Base-by-base conservation (phyloP, 2,797 vertebrate species). In the Garrulus glandarius region DNA sequence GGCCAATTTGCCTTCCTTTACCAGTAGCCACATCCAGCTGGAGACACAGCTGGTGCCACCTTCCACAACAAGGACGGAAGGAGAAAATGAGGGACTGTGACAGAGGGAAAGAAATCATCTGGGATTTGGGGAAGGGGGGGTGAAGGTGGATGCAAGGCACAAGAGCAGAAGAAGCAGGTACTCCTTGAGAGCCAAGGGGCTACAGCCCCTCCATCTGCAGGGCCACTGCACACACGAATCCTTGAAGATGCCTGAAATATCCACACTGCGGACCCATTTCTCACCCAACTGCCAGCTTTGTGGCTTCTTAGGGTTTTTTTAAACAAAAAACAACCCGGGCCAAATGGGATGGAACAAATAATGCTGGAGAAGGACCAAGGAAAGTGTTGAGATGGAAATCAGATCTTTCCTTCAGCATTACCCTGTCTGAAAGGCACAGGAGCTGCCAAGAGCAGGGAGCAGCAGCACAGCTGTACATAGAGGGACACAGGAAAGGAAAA, bases 181-280 rank as follows among this genome's bases (percentile, higher is more conserved):
- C 55, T 71, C n/a, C 46, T 15, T 13, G 39, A 63, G 20, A 72
- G 47, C 26, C n/a, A 39, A 30, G 1, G 29, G 32, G 34, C 46
- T 56, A 36, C 63, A 81, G 43, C 32, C 15, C 43, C 39, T 47
- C 10, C 2, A 7, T 4, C 52, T 6, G 2, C 23, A 3, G 39
- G 29, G 34, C 9, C 34, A 1, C 53, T 2, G 4, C 68, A 24
- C 22, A 41, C 13, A n/a, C 17, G 8, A 2, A 0, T 34, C 43
- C 59, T 32, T 30, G 22, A 30, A 57, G 67, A 32, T 1, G 3
- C 43, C 83, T 32, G 55, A 64, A 59, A 50, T 19, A 50, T 7
- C 7, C 11, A 7, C 37, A 7, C 13, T 18, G 39, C 13, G 20
- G 50, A 11, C 17, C 15, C 24, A 3, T 21, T 49, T 37, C 78